Conservation (phyloP, 35 echinoderm and acorn worm species). For the Strongylocentrotus purpuratus region DNA sequence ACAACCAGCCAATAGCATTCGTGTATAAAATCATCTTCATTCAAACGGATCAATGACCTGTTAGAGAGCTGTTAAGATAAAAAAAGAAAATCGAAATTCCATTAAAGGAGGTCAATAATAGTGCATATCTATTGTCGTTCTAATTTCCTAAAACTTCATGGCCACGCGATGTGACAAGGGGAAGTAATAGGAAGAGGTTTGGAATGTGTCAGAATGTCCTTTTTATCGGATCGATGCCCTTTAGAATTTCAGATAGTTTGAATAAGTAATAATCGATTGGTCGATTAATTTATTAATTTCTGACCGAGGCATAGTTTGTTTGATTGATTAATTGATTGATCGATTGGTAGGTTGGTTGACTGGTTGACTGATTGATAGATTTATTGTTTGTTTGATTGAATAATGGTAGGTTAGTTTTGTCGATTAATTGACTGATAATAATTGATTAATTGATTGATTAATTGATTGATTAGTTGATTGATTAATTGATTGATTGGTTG, state of each 20-base stretch:
- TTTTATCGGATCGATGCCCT: not conserved
- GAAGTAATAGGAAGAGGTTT: not conserved
- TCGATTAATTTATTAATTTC: not conserved
- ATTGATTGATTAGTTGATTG: too few relatives aligned
- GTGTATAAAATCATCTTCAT: too few relatives aligned
- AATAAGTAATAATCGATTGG: not conserved
- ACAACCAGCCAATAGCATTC: too few relatives aligned
- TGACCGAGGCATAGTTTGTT: too few relatives aligned
- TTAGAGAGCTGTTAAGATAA: not conserved
- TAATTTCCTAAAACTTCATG: not conserved
- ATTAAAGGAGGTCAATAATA: not conserved
- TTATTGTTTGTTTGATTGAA: too few relatives aligned
- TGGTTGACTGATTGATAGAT: too few relatives aligned
- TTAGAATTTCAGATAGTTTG: not conserved
- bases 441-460: not conserved
- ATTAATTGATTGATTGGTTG: too few relatives aligned
- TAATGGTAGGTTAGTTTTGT: too few relatives aligned
- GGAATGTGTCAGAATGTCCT: not conserved
- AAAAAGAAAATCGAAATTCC: not conserved
- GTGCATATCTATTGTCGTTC: not conserved
- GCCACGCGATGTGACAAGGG: not conserved
- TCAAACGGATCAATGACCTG: not conserved
- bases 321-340: too few relatives aligned
- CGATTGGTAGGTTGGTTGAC: too few relatives aligned
- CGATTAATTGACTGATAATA: not conserved